Conservation (phyloP, 2,888 invertebrate genomes). For the Cerceris rybyensis region DNA sequence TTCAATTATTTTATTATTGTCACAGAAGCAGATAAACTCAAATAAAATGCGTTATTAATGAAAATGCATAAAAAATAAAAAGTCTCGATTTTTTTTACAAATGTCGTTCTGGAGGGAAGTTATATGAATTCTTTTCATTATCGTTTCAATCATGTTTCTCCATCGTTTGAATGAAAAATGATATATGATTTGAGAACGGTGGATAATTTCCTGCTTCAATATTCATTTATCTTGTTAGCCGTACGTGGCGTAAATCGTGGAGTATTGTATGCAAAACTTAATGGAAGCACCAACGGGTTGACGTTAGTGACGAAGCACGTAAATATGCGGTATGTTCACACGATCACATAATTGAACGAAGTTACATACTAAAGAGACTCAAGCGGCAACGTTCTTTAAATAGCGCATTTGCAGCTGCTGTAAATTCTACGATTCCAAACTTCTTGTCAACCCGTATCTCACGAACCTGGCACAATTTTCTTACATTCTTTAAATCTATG, state of each 20-base stretch:
- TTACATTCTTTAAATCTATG: not conserved
- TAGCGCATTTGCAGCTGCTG: constrained; percentile 33
- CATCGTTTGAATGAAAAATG: not conserved
- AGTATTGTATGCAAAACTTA: constrained; percentile 52
- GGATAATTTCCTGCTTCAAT: constrained; percentile 39
- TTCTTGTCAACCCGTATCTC: not conserved
- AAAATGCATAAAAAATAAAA: no score
- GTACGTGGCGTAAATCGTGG: not conserved
- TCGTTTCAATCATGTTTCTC: no score
- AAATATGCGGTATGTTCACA: constrained; percentile 45
- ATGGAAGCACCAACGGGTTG: not conserved
- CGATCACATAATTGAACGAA: constrained; percentile 45
- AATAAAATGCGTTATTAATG: no score
- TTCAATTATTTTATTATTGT: no score
- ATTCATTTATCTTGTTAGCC: constrained; percentile 28
- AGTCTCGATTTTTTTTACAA: no score
- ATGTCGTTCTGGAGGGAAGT: no score
- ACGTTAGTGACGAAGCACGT: constrained; percentile 34
- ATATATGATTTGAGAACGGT: not conserved
- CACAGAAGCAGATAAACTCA: no score
- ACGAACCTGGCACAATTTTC: not conserved
- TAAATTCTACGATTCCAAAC: not conserved
- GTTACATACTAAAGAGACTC: constrained; percentile 23
- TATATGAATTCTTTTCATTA: no score
- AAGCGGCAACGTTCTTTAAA: constrained; percentile 32